Conservation (phyloP, 2,888 invertebrate species). For the Caenorhabditis drosophilae region DNA sequence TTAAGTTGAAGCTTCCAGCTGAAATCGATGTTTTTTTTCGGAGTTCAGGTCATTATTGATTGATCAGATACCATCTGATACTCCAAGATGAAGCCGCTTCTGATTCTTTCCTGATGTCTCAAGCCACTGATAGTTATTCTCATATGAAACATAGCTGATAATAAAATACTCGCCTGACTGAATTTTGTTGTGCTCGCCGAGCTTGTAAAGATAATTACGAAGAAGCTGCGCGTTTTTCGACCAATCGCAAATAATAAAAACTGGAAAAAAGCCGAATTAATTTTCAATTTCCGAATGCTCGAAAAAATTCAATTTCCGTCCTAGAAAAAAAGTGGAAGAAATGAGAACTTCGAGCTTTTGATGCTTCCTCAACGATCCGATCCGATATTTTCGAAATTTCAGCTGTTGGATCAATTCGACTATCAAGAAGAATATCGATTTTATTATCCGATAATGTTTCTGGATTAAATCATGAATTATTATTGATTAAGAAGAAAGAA, state of each 20-base stretch:
- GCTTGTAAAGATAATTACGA: constrained; percentile 23
- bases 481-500: not conserved
- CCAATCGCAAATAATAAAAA: constrained; percentile 37
- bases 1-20: constrained; percentile 37
- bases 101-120: constrained; percentile 13
- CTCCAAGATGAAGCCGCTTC: constrained; percentile 18
- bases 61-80: not conserved
- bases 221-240: constrained; percentile 30
- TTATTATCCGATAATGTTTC: constrained; percentile 11
- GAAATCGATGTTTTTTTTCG: constrained; percentile 7
- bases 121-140: constrained; percentile 34
- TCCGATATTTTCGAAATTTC: constrained; percentile 5
- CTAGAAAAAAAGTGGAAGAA: no score
- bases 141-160: constrained; percentile 37
- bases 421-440: constrained; percentile 35
- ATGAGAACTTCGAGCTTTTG: constrained; percentile 29
- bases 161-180: constrained; percentile 44
- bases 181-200: constrained; percentile 31
- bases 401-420: constrained; percentile 17
- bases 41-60: not conserved
- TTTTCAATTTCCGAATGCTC: not conserved
- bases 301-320: no score
- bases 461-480: no score
- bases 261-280: constrained; percentile 12
- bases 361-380: constrained; percentile 11